Conservation (phyloP, 2,113 vertebrate species). For the Plotosus lineatus region DNA sequence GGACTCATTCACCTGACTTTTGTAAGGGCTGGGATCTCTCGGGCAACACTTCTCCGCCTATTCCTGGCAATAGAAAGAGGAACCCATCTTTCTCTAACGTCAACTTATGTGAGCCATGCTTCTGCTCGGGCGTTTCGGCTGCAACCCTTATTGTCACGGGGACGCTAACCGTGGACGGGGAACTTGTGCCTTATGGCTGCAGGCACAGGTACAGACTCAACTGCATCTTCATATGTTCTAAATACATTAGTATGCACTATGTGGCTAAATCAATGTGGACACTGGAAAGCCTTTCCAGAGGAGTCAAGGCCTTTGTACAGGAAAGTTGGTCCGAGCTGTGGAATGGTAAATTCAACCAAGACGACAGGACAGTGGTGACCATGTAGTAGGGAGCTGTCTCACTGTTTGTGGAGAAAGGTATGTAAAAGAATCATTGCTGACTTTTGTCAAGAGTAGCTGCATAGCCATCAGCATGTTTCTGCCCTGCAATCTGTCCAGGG, state of each 20-base stretch:
- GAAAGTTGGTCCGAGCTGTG: not conserved
- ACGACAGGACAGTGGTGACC: too few relatives aligned
- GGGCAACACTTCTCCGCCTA: slow-evolving; percentile 80
- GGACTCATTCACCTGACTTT: slow-evolving; percentile 86
- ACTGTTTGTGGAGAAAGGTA: too few relatives aligned
- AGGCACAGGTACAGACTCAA: slow-evolving; percentile 76
- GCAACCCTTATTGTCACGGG: slow-evolving; percentile 81
- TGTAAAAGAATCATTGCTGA: too few relatives aligned
- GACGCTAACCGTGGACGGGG: slow-evolving; percentile 87
- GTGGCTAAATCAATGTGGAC: not conserved
- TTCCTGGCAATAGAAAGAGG: slow-evolving; percentile 89
- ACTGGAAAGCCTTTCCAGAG: not conserved
- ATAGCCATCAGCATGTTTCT: too few relatives aligned
- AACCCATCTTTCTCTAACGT: slow-evolving; percentile 77
- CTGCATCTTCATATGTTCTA: not conserved
- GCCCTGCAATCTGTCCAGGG: too few relatives aligned
- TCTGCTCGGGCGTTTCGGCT: slow-evolving; percentile 83
- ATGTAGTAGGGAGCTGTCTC: too few relatives aligned
- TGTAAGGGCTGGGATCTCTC: slow-evolving; percentile 82
- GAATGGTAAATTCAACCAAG: too few relatives aligned
- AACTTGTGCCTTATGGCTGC: slow-evolving; percentile 87
- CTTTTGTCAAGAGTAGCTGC: too few relatives aligned
- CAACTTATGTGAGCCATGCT: slow-evolving; percentile 79
- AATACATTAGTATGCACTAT: not conserved
- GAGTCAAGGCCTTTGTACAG: not conserved